Evolutionary conservation across 2,113 vertebrate genomes (phyloP).

Genomic region (Callocephalon fimbriatum): DNA sequence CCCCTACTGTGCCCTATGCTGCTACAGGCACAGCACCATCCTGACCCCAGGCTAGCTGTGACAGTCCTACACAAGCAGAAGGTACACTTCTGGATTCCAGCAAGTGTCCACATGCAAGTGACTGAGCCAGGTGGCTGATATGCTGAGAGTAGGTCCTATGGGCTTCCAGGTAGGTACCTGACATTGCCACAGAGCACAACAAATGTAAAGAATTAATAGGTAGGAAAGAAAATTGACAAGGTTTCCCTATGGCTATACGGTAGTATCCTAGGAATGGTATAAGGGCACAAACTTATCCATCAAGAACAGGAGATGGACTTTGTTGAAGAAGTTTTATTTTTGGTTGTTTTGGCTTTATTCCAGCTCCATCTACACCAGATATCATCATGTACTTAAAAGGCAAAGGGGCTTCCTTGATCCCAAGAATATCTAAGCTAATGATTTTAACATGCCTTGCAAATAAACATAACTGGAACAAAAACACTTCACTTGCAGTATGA

Average conservation of each 20-base stretch:
- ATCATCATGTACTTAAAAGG: not conserved
- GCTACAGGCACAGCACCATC: not conserved
- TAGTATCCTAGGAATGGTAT: not conserved
- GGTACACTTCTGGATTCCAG: not conserved
- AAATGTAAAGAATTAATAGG: not conserved
- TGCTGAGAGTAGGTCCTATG: not conserved
- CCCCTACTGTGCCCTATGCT: not conserved
- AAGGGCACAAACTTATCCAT: not conserved
- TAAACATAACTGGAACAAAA: conserved; percentile 5
- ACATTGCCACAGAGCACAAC: not conserved
- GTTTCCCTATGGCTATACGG: not conserved
- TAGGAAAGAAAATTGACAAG: not conserved
- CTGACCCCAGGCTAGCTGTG: not conserved
- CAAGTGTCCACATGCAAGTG: not conserved
- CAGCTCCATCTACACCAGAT: not conserved
- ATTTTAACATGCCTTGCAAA: not conserved
- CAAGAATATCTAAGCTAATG: not conserved
- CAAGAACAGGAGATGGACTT: not conserved
- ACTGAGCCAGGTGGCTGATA: not conserved
- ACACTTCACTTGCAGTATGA: not conserved
- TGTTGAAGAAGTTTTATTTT: not conserved
- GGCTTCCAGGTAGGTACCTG: not conserved
- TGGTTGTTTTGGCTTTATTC: not conserved
- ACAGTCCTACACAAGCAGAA: not conserved
- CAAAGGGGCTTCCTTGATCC: not conserved